A percentile compares a stretch with the other conserved stretches of the same genome.
phyloP scores from a whole-genome alignment of 2,113 vertebrate species.

The Suricata suricatta region DNA sequence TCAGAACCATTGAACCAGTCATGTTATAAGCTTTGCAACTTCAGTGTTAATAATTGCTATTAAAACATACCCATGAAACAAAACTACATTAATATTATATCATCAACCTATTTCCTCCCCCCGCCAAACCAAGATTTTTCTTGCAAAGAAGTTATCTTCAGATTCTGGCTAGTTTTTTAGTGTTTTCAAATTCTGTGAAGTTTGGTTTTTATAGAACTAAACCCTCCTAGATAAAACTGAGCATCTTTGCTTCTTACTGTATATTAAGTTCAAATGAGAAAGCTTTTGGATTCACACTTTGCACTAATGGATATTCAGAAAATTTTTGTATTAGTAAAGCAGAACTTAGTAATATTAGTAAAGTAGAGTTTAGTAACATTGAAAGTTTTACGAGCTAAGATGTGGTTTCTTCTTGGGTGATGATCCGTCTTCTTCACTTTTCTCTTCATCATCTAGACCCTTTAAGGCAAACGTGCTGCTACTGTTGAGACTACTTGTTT shows the following conservation, averaged over 20 bases:
- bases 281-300: constrained; percentile 84
- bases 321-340: constrained; percentile 71
- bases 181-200: constrained; percentile 81
- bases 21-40: constrained; percentile 88
- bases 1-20: constrained; percentile 91
- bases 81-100: constrained; percentile 82
- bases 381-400: constrained; percentile 89
- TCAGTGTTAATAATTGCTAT: constrained; percentile 75
- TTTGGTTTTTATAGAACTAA: constrained; percentile 82
- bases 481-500: constrained; percentile 84
- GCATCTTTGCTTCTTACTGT: constrained; percentile 86
- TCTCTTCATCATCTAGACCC: constrained; percentile 90
- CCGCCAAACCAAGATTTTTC: constrained; percentile 79
- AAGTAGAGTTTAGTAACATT: background rate
- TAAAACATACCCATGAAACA: constrained; percentile 75
- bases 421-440: constrained; percentile 89
- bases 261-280: constrained; percentile 81
- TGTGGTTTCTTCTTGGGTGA: constrained; percentile 91
- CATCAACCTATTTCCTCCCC: constrained; percentile 74
- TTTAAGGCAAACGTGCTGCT: constrained; percentile 86
- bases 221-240: constrained; percentile 80
- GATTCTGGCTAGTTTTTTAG: constrained; percentile 85
- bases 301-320: constrained; percentile 84
- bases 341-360: background rate
- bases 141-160: constrained; percentile 86